phyloP scores from a whole-genome alignment of 2,113 vertebrate species.

The Hemiscyllium ocellatum region DNA sequence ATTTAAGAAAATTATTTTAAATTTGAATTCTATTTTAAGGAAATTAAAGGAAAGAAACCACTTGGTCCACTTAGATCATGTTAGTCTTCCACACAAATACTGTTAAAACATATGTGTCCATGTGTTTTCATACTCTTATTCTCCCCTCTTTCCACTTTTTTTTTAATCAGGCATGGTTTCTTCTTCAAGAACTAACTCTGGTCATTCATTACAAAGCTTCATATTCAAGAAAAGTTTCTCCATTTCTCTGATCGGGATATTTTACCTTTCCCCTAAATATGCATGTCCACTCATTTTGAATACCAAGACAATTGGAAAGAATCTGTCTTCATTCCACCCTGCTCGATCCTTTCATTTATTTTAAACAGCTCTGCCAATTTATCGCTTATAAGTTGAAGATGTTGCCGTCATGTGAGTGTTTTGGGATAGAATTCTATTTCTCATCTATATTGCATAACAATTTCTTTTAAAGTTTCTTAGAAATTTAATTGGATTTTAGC shows the following conservation, averaged over 20 bases:
- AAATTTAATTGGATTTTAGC: neutral
- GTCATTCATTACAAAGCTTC: neutral
- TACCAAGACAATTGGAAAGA: neutral
- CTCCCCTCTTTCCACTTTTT: too few relatives aligned
- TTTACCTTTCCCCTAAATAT: neutral
- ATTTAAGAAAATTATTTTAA: neutral
- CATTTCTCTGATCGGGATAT: neutral
- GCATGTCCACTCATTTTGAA: neutral
- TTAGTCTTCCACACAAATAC: neutral
- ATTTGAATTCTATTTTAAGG: neutral
- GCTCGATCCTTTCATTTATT: neutral
- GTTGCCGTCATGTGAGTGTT: neutral
- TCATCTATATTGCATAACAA: neutral
- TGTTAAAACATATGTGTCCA: neutral
- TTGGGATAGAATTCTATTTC: neutral
- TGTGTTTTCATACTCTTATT: neutral
- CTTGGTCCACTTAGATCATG: neutral
- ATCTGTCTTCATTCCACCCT: neutral
- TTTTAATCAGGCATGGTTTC: neutral
- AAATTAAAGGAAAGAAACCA: neutral
- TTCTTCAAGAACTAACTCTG: neutral
- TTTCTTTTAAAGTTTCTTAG: neutral
- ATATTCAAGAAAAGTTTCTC: neutral
- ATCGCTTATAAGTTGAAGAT: neutral
- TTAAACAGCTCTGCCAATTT: neutral